Evolutionary conservation across 2,797 vertebrate genomes (phyloP), one percentile per base, ranked within the genome.

Genomic region (Poecile montanus): DNA sequence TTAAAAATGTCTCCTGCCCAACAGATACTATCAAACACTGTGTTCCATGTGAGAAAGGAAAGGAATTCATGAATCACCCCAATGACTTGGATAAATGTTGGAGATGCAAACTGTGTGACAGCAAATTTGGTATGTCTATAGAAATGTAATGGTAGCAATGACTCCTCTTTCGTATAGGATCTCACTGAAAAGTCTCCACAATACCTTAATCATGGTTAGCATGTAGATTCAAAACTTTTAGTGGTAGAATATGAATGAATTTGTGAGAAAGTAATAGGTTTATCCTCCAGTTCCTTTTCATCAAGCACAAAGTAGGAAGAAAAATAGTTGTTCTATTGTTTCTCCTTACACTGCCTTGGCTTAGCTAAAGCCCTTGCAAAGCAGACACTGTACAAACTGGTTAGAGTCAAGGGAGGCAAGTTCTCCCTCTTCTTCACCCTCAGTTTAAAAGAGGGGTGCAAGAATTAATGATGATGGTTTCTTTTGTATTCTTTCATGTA

Each of bases 51-150:
- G 17, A 9, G 62, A 19, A 62, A 23, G 96, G 96, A 34, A 53
- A 78, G 58, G 87, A 93, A 36, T 98, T 75, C 50, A 44, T 66
- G 4, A 13, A 96, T 51, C 21, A 93, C 3, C 11, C 0, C 21
- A 98, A 97, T 8, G 11, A 21, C 4, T 6, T 4, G 1, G 10
- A 25, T 0, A 0, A 94, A 40, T 98, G 97, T 58, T 0, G 0
- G 7, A 94, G 85, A 61, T 98, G 97, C 42, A 0, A 0, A 34
- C 9, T 0, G 0, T 98, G 97, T 29, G 97, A 98, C 40, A 11
- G 4, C 2, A 0, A 0, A 4, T 21, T 92, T 0, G 97, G 97
- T 98, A 96, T 0, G 71, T 82, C 58, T 85, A 1, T 50, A 85
- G 83, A 88, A 85, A 61, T 6, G 27, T 51, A 89, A 20, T 16